A percentile compares a stretch with the other conserved stretches of the same genome.
Evolutionary conservation across 2,888 invertebrate genomes (phyloP).

Genomic region (Platycnemis pennipes): DNA sequence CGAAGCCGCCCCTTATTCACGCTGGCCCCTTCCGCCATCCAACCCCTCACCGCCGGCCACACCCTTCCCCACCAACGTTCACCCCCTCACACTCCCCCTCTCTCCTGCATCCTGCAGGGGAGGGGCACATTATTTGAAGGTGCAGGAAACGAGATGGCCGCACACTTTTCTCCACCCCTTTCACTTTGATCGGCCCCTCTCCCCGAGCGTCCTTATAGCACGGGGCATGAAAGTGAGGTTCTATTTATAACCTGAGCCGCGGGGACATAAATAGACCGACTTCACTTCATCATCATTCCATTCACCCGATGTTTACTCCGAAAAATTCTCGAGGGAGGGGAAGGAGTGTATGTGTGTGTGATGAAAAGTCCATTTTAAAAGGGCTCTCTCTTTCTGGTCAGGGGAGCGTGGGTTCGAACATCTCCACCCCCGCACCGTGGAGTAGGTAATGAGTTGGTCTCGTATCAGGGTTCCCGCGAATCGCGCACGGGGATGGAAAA

Average conservation of each 20-base stretch:
- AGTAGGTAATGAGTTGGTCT: neutral
- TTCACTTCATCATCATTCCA: conserved; percentile 19
- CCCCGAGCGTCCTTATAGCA: neutral
- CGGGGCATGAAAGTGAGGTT: neutral
- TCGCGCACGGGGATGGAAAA: neutral
- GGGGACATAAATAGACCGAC: conserved; percentile 7
- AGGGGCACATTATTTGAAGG: conserved; percentile 10
- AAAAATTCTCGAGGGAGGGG: neutral
- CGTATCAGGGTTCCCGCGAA: neutral
- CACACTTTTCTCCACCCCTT: neutral
- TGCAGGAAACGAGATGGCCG: conserved; percentile 15
- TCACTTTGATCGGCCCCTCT: neutral
- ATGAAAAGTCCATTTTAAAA: neutral
- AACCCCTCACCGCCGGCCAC: neutral
- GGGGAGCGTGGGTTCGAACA: neutral
- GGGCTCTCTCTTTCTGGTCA: neutral
- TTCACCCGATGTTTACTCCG: neutral
- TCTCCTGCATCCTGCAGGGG: neutral
- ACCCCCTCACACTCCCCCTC: neutral
- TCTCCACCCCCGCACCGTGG: neutral
- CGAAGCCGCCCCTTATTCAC: neutral
- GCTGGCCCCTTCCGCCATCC: neutral
- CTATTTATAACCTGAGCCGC: neutral
- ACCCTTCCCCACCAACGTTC: neutral
- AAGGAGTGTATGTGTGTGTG: neutral